Conservation (phyloP, 2,797 vertebrate species). For the Pempheris klunzingeri region DNA sequence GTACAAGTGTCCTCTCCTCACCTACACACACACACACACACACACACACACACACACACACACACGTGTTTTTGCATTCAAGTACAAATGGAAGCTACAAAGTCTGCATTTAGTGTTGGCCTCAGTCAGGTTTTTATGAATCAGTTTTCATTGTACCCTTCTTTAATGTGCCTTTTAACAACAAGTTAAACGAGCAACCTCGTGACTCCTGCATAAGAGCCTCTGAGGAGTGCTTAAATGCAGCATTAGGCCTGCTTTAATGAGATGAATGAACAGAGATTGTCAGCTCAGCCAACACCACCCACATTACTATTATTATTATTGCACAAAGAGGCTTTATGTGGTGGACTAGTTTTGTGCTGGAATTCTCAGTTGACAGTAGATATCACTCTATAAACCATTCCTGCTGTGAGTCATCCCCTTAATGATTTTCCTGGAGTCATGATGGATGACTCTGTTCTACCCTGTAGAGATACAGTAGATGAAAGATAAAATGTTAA, state of each 20-base stretch:
- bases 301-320: conserved; percentile 6
- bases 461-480: neutral
- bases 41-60: conserved; percentile 24
- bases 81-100: neutral
- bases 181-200: conserved; percentile 2
- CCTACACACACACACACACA: conserved; percentile 32
- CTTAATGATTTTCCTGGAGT: conserved; percentile 48
- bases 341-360: neutral
- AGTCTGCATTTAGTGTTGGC: neutral
- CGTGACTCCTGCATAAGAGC: neutral
- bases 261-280: too few relatives aligned
- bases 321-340: conserved; percentile 5
- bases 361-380: conserved; percentile 28
- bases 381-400: conserved; percentile 23
- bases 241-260: too few relatives aligned
- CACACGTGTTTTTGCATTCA: neutral
- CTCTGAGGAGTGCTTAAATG: neutral
- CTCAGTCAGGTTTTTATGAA: neutral
- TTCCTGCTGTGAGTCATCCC: conserved; percentile 44
- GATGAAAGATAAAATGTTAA: conserved; percentile 34
- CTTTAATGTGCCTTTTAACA: neutral
- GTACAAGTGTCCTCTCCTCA: conserved; percentile 50
- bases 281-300: conserved; percentile 15
- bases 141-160: neutral
- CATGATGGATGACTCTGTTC: conserved; percentile 14